Evolutionary conservation across 1,140 invertebrate genomes (phyloP).

Genomic region (Diorhabda carinulata): DNA sequence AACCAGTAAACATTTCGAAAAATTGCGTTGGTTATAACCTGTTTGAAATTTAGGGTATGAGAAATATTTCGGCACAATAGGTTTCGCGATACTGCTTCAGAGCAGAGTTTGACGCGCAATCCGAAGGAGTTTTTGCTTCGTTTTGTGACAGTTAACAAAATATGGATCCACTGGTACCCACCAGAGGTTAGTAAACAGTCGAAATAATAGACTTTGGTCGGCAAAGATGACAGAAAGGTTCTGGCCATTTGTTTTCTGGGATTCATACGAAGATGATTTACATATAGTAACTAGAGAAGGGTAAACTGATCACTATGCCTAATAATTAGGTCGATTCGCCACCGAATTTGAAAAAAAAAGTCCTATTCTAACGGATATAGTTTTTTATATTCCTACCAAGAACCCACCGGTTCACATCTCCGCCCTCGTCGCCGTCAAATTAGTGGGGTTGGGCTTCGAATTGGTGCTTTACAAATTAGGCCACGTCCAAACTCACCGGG

Average conservation of each 20-base stretch:
- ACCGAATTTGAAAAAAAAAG: too few relatives aligned
- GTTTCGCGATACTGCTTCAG: background rate
- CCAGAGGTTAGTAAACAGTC: background rate
- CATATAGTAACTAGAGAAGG: background rate
- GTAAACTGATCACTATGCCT: background rate
- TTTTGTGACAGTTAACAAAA: background rate
- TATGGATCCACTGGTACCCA: background rate
- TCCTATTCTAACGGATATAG: too few relatives aligned
- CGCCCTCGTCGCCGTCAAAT: background rate
- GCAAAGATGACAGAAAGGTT: background rate
- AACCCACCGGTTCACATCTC: background rate
- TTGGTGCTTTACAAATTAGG: background rate
- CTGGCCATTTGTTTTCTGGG: background rate
- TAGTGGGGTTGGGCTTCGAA: background rate
- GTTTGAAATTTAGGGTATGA: background rate
- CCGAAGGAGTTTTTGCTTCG: background rate
- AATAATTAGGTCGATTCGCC: background rate
- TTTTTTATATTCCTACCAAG: background rate
- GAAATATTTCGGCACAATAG: too few relatives aligned
- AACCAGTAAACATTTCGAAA: background rate
- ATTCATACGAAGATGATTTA: background rate
- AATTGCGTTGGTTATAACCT: background rate
- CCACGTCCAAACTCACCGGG: background rate
- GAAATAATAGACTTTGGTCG: background rate
- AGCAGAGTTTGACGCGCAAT: background rate